Evolutionary conservation across 2,888 invertebrate species (phyloP).

Genomic region (Cephus rjabovi): DNA sequence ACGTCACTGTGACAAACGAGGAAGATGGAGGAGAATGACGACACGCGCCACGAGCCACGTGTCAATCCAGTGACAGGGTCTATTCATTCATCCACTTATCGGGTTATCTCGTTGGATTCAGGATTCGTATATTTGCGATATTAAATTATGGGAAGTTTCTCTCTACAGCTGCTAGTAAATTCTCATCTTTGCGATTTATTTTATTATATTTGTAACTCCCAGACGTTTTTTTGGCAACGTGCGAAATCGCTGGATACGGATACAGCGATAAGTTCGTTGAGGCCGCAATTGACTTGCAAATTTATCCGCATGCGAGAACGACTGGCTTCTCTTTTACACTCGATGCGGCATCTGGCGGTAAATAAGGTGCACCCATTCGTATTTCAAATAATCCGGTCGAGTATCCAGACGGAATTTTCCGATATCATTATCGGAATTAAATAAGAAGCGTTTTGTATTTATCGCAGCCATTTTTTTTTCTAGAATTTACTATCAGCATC

Average conservation of each 20-base stretch:
- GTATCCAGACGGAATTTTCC: slow-evolving; percentile 1
- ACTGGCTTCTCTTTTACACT: not conserved
- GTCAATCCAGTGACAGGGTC: not conserved
- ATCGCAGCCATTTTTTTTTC: not conserved
- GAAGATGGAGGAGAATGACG: not conserved
- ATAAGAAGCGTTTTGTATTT: not conserved
- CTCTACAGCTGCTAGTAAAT: not conserved
- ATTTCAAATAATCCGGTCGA: slow-evolving; percentile 45
- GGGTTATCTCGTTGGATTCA: not conserved
- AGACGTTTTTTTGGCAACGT: slow-evolving; percentile 27
- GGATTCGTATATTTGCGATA: not conserved
- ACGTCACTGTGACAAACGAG: not conserved
- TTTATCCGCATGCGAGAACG: not conserved
- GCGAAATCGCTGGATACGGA: slow-evolving; percentile 41
- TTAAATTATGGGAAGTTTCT: not conserved
- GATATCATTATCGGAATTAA: not conserved
- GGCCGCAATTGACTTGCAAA: slow-evolving; percentile 26
- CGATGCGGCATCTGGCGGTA: slow-evolving; percentile 33
- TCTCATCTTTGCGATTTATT: not conserved
- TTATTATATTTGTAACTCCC: not conserved
- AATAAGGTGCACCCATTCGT: slow-evolving; percentile 40
- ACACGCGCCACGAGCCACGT: not conserved
- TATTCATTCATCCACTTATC: not conserved
- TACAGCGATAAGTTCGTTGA: slow-evolving; percentile 44
- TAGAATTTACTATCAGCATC: not conserved